These are phyloP conservation scores for Cheilosia pagana DNA, from an alignment of 2,888 invertebrate genomes.

Conservation along the genomic window DNA sequence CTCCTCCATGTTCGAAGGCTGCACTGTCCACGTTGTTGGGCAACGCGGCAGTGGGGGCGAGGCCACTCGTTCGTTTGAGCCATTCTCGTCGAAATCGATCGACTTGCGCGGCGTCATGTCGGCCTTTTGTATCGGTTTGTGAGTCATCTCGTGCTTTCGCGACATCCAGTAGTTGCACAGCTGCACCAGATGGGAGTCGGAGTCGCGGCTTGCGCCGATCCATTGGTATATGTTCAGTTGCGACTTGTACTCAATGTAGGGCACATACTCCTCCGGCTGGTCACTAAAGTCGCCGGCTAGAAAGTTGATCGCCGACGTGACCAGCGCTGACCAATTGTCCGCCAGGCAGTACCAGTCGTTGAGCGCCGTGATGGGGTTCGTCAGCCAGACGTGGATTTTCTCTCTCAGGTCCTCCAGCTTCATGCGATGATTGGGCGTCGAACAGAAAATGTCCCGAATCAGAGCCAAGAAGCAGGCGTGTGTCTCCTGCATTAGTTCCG, in stretches of 20 bases:
- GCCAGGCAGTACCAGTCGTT: conserved; percentile 91
- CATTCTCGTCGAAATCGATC: conserved; percentile 78
- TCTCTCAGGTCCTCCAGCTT: conserved; percentile 90
- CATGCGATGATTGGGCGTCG: conserved; percentile 93
- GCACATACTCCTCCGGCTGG: conserved; percentile 93
- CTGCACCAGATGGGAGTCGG: conserved; percentile 90
- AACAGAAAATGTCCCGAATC: conserved; percentile 93
- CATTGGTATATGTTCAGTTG: conserved; percentile 88
- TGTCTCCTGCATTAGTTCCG: conserved; percentile 90
- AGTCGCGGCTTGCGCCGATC: conserved; percentile 97
- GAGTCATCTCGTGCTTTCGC: conserved; percentile 84
- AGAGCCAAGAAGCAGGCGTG: conserved; percentile 94
- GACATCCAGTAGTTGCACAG: conserved; percentile 92
- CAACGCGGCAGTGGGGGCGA: conserved; percentile 86
- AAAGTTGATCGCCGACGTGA: conserved; percentile 92
- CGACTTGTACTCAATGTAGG: conserved; percentile 93
- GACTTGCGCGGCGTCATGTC: conserved; percentile 81
- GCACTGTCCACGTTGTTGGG: conserved; percentile 92
- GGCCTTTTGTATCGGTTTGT: conserved; percentile 78
- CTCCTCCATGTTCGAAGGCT: conserved; percentile 91
- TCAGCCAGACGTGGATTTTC: conserved; percentile 89
- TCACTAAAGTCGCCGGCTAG: conserved; percentile 92
- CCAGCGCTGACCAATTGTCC: conserved; percentile 89
- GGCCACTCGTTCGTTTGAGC: conserved; percentile 80
- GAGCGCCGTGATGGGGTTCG: conserved; percentile 91